Percentiles rank a stretch among this genome's conserved stretches.
Evolutionary conservation across 2,888 invertebrate species (phyloP).

Genomic region (Craniophora ligustri): DNA sequence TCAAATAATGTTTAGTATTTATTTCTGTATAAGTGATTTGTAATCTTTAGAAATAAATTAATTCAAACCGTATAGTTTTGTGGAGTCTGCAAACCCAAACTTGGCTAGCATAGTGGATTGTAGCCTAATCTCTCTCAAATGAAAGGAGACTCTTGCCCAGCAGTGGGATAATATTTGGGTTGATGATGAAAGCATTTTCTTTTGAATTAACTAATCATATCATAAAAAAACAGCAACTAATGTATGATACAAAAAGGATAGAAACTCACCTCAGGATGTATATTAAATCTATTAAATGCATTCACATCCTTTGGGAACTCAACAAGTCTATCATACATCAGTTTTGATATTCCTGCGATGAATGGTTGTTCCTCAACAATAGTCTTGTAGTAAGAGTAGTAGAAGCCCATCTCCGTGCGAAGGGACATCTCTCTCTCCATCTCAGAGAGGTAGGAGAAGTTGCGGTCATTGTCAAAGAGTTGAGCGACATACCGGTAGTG

Average conservation of each 20-base stretch:
- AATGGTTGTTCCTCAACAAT: constrained; percentile 91
- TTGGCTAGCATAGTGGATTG: no score
- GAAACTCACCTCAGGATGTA: constrained; percentile 93
- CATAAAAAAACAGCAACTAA: no score
- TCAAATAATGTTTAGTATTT: no score
- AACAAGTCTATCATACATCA: constrained; percentile 92
- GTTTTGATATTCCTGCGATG: constrained; percentile 88
- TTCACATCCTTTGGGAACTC: constrained; percentile 95
- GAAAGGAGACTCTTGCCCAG: no score
- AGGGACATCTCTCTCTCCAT: constrained; percentile 95
- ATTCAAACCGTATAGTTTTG: no score
- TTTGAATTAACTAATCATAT: no score
- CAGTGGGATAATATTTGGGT: no score
- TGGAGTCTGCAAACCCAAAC: no score
- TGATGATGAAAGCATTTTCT: no score
- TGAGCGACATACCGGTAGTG: constrained; percentile 91
- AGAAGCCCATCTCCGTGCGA: constrained; percentile 96
- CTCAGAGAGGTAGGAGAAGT: constrained; percentile 94
- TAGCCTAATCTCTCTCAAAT: no score
- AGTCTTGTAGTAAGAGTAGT: constrained; percentile 96
- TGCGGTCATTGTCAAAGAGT: constrained; percentile 94
- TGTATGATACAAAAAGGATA: background rate
- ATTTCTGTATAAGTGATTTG: no score
- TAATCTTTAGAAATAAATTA: no score
- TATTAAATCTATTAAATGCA: constrained; percentile 94